Base-by-base conservation (phyloP, 2,113 vertebrate genomes). In the Hemibates koningsi region DNA sequence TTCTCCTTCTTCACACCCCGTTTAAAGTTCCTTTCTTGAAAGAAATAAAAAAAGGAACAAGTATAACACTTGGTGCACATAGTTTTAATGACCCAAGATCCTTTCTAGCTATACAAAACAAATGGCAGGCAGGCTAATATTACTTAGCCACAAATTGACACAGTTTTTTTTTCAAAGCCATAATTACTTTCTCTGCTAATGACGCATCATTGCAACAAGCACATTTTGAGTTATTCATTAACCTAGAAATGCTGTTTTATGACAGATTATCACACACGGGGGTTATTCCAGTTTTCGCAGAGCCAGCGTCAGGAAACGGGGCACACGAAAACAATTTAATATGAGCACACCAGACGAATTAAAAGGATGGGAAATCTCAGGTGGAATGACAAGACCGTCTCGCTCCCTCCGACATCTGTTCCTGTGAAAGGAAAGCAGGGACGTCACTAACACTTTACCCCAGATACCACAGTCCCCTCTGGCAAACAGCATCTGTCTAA, bases 401-500 rank as follows among this genome's bases (percentile, higher is more conserved):
- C 2, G n/a, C 90, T 88, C 66, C 68, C 48, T 73, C 79, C 84
- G 90, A 91, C 92, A 94, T 93, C 93, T 95, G 89, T 88, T 93
- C 52, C 83, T 89, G 56, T 53, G 82, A 87, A 87, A 87, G 66
- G 81, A 90, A 84, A 89, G 87, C 82, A 84, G 68, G 79, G 53
- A 81, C 10, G 56, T 86, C 86, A 82, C 89, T 73, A 87, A 92
- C 86, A 82, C 88, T 91, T 95, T 89, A 91, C 89, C 93, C 93
- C 91, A 92, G 92, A 93, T 91, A 86, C 89, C 56, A 24, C 45
- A 9, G 71, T 88, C 89, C 90, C 92, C 90, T 89, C 90, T 87
- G 90, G 93, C 91, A 88, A 68, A 29, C 79, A 56, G 84, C 92
- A 94, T 93, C 95, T 94, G 93, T 93, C 89, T 95, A 93, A 94